Base-by-base conservation (phyloP, 2,113 vertebrate species). In the Ceyx melanurus region DNA sequence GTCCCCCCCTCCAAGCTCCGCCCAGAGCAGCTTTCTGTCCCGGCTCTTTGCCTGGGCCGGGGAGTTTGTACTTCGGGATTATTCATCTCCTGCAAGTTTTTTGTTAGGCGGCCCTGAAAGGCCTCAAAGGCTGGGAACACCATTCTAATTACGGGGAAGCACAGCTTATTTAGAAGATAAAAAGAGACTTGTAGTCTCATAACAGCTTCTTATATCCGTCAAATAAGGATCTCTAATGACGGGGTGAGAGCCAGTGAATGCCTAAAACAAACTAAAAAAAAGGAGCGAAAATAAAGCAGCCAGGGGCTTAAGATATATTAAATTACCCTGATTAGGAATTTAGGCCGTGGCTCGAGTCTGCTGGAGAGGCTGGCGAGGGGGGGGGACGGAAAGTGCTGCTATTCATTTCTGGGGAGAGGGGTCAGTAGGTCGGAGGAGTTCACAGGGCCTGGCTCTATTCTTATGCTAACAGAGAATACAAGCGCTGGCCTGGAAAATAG, bases 311-410 rank as follows among this genome's bases (percentile, higher is more conserved):
- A 98, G 98, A 98, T 99, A 98, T 99, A 99, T 99, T 99, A 99
- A 99, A 99, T 99, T 99, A 99, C 98, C 99, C 98, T 98, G 99
- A 99, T 99, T 99, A 99, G 98, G 98, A 99, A 98, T 98, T 98
- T 98, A 98, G 98, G 98, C 98, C 75, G 98, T 98, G 98, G 98
- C 98, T 98, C 97, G 97, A 98, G 98, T 98, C 98, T 98, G 98
- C 97, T 98, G 98, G 98, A 99, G 98, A 98, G 98, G 97, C 97
- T 97, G 97, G 96, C 29, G 53, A 65, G 97, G 97, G 96, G 97
- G 46, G 97, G 97, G 97, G 95, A 97, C 98, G 97, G 97, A 96
- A 97, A 98, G 98, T 98, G 97, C 94, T 84, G 96, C 98, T 98
- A 99, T 99, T 99, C 99, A 98, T 97, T 97, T 97, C 96, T 96